Evolutionary conservation across 2,888 invertebrate species (phyloP).

Genomic region (Spodoptera picta): DNA sequence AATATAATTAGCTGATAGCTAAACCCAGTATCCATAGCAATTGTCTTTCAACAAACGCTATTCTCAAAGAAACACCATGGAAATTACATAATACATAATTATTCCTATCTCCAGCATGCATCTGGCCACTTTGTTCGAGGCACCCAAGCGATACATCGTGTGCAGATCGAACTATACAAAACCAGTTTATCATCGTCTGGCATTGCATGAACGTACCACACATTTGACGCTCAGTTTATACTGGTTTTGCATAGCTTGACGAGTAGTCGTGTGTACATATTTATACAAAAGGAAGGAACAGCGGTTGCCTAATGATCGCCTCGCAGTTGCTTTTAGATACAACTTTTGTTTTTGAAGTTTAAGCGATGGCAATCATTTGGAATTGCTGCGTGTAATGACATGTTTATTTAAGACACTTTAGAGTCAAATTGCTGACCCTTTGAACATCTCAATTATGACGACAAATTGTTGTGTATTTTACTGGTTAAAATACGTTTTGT

Average conservation of each 20-base stretch:
- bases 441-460: no score
- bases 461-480: no score
- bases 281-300: conserved; percentile 44
- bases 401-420: conserved; percentile 18
- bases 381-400: conserved; percentile 30
- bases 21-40: conserved; percentile 12
- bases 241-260: no score
- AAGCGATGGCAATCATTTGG: conserved; percentile 38
- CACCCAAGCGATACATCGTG: conserved; percentile 45
- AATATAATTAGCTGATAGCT: background rate
- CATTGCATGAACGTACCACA: no score
- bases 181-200: no score
- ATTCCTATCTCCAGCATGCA: conserved; percentile 48
- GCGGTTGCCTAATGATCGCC: conserved; percentile 52
- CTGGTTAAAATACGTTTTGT: no score
- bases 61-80: conserved; percentile 38
- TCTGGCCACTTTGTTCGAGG: conserved; percentile 50
- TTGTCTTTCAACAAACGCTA: conserved; percentile 26
- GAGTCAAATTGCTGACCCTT: conserved; percentile 8
- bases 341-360: conserved; percentile 18
- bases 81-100: conserved; percentile 57
- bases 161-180: no score
- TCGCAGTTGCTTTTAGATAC: conserved; percentile 23
- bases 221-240: no score
- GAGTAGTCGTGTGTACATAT: no score